These are phyloP conservation scores for Romanogobio albipinnatus DNA, from an alignment of 2,113 vertebrate genomes.

Conservation along the genomic window DNA sequence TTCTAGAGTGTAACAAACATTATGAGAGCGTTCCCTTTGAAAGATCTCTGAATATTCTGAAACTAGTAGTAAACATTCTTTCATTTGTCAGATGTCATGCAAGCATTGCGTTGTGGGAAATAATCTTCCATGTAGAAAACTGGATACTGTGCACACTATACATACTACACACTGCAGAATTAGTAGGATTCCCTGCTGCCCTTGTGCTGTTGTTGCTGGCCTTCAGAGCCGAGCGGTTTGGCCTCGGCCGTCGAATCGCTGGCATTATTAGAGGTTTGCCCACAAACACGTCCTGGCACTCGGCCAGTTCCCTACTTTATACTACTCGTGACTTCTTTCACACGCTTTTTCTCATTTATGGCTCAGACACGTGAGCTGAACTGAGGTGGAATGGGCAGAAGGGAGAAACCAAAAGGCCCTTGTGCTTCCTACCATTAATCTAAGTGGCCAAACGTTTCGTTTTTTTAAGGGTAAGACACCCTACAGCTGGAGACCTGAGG, in stretches of 20 bases:
- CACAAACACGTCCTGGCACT: constrained; percentile 2
- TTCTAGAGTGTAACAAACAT: too few species aligned
- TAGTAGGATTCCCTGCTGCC: constrained; percentile 66
- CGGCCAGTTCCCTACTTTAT: neutral
- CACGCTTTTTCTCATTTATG: constrained; percentile 3
- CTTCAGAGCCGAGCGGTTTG: constrained; percentile 47
- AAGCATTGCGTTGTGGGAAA: too few species aligned
- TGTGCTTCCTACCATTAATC: neutral
- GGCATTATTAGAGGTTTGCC: constrained; percentile 19
- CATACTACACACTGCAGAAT: too few species aligned
- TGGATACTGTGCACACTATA: too few species aligned
- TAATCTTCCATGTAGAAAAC: too few species aligned
- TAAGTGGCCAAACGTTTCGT: neutral
- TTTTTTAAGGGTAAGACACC: neutral
- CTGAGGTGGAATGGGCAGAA: neutral
- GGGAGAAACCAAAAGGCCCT: neutral
- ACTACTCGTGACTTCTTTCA: constrained; percentile 12
- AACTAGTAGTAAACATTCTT: too few species aligned
- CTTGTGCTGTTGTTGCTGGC: constrained; percentile 70
- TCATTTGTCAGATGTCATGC: too few species aligned
- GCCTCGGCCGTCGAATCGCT: neutral
- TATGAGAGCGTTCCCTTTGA: too few species aligned
- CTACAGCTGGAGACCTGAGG: too few species aligned
- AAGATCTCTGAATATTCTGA: too few species aligned
- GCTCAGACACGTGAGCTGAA: constrained; percentile 19